A percentile compares a stretch with the other conserved stretches of the same genome.
Conservation (phyloP, 2,113 vertebrate species). For the Microtus montanus region DNA sequence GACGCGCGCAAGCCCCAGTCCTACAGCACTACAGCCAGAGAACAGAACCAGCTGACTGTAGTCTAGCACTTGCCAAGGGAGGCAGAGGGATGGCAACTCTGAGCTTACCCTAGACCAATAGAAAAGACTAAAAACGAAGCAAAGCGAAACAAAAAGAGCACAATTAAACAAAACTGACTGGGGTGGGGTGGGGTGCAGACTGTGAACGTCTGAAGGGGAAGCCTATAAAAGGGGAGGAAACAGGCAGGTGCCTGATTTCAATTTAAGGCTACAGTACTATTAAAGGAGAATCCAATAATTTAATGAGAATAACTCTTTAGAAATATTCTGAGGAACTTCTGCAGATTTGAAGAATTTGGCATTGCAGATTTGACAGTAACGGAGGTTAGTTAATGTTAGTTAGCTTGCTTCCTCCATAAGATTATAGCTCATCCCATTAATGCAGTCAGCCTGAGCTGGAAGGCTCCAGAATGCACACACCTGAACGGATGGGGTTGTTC, state of each 20-base stretch:
- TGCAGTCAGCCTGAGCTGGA: neutral
- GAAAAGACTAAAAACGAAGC: neutral
- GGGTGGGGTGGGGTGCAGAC: neutral
- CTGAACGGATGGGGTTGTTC: neutral
- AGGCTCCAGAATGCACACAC: neutral
- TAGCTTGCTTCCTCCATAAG: neutral
- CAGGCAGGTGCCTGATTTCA: neutral
- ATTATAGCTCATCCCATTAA: neutral
- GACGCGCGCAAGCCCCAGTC: neutral
- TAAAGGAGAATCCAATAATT: neutral
- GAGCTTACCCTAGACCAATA: neutral
- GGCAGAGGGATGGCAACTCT: too few species aligned
- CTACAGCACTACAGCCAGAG: neutral
- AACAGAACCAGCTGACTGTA: neutral
- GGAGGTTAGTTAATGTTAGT: neutral
- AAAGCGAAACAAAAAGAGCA: neutral
- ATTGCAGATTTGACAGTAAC: too few species aligned
- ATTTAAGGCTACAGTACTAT: neutral
- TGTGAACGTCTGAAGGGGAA: neutral
- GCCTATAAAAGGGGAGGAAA: neutral
- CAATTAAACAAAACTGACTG: neutral
- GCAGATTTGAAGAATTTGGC: neutral
- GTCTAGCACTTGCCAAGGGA: neutral
- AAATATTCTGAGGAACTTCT: constrained; percentile 2
- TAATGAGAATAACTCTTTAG: neutral